phyloP scores from a whole-genome alignment of 2,113 vertebrate species.

The Poeciliopsis turrubarensis region DNA sequence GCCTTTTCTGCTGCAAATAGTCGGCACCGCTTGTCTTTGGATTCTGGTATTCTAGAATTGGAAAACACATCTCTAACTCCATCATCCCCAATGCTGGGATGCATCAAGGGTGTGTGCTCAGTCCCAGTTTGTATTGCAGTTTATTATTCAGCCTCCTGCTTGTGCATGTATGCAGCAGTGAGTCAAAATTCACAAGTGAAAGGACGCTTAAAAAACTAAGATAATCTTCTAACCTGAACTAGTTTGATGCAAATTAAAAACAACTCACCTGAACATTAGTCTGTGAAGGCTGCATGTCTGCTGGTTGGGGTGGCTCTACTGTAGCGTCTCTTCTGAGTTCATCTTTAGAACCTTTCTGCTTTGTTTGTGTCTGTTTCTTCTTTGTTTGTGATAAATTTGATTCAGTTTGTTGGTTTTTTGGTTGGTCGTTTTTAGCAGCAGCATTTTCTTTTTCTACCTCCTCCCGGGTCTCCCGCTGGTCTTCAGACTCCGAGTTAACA shows the following conservation, averaged over 20 bases:
- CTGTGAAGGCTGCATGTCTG: background rate
- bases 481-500: conserved; percentile 23
- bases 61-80: too few species aligned
- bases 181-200: conserved; percentile 7
- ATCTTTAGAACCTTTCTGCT: background rate
- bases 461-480: conserved; percentile 18
- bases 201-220: background rate
- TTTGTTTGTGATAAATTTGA: conserved; percentile 13
- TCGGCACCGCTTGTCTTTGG: too few species aligned
- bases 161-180: conserved; percentile 25
- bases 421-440: background rate
- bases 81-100: too few species aligned
- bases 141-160: conserved; percentile 26
- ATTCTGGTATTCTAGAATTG: too few species aligned
- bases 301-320: background rate
- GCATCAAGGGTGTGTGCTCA: too few species aligned
- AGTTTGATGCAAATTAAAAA: background rate
- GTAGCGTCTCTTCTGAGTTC: background rate
- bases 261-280: conserved; percentile 37
- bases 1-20: too few species aligned
- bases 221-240: background rate
- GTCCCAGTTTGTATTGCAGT: conserved; percentile 27
- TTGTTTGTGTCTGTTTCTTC: conserved; percentile 1
- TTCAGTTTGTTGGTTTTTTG: conserved; percentile 7
- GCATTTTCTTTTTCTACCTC: background rate